Percentiles rank a stretch among this genome's conserved stretches.
Evolutionary conservation across 2,113 vertebrate species (phyloP).

Genomic region (Dromiciops gliroides): DNA sequence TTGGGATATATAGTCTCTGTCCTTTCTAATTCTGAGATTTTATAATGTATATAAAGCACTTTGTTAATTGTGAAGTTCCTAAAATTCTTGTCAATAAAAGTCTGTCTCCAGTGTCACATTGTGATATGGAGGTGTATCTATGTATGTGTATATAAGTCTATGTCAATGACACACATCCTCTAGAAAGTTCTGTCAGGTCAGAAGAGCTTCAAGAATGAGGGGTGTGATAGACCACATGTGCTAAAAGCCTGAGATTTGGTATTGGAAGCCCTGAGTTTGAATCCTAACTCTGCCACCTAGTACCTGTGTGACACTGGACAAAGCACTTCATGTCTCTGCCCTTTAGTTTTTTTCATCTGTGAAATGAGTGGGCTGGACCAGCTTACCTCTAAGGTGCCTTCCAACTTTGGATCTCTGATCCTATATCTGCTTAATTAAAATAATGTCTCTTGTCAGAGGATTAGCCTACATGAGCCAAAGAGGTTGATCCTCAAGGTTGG

Average conservation of each 20-base stretch:
- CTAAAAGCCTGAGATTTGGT: background rate
- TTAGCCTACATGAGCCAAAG: background rate
- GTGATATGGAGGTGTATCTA: too few relatives aligned
- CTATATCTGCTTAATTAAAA: background rate
- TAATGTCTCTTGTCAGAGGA: background rate
- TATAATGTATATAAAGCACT: background rate
- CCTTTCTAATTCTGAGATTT: background rate
- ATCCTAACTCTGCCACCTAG: background rate
- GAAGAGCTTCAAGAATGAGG: background rate
- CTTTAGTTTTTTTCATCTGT: background rate
- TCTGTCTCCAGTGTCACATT: background rate
- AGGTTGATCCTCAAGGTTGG: background rate
- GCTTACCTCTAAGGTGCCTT: background rate
- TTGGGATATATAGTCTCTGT: background rate
- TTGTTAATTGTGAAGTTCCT: background rate
- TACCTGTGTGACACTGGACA: background rate
- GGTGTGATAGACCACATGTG: background rate
- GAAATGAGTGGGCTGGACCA: background rate
- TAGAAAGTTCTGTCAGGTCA: background rate
- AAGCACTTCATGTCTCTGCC: background rate
- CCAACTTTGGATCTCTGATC: background rate
- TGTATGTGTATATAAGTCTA: background rate
- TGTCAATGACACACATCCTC: background rate
- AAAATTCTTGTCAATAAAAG: background rate
- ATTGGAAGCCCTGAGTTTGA: background rate